Evolutionary conservation across 2,888 invertebrate genomes (phyloP).

Genomic region (Antheraea assamensis): DNA sequence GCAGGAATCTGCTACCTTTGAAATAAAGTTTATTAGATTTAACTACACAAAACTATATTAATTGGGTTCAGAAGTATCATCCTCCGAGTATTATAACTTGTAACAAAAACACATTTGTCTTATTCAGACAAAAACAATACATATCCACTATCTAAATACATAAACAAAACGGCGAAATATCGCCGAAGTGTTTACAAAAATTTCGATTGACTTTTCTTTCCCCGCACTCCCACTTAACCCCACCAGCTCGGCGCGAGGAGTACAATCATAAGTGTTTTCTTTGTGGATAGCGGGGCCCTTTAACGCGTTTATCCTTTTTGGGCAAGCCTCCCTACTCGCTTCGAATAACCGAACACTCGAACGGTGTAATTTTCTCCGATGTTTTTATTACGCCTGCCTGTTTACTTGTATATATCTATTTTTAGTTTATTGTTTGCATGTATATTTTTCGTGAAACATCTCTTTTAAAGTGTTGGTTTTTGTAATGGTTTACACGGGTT

Average conservation of each 20-base stretch:
- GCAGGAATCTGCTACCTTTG: too few relatives aligned
- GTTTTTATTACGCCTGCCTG: conserved; percentile 51
- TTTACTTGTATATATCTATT: conserved; percentile 17
- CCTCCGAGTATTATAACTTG: too few relatives aligned
- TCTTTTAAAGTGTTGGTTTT: conserved; percentile 1
- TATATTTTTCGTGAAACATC: not conserved
- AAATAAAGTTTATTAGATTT: too few relatives aligned
- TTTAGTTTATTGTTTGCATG: conserved; percentile 17
- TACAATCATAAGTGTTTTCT: conserved; percentile 78
- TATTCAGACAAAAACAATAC: not conserved
- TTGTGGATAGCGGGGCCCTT: conserved; percentile 78
- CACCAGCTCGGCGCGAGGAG: conserved; percentile 44
- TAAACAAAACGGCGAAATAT: conserved; percentile 7
- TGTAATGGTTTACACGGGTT: not conserved
- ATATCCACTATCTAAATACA: conserved; percentile 16
- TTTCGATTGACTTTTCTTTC: conserved; percentile 69
- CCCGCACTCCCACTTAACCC: conserved; percentile 33
- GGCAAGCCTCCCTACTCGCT: conserved; percentile 55
- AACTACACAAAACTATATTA: too few relatives aligned
- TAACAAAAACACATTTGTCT: not conserved
- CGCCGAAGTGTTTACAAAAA: conserved; percentile 56
- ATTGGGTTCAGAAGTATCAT: too few relatives aligned
- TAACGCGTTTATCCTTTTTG: conserved; percentile 78
- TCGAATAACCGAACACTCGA: conserved; percentile 36
- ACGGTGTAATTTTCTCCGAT: conserved; percentile 58